Evolutionary conservation across 2,888 invertebrate species (phyloP), one percentile per base, ranked within the genome.

Genomic region (Euproctis similis): DNA sequence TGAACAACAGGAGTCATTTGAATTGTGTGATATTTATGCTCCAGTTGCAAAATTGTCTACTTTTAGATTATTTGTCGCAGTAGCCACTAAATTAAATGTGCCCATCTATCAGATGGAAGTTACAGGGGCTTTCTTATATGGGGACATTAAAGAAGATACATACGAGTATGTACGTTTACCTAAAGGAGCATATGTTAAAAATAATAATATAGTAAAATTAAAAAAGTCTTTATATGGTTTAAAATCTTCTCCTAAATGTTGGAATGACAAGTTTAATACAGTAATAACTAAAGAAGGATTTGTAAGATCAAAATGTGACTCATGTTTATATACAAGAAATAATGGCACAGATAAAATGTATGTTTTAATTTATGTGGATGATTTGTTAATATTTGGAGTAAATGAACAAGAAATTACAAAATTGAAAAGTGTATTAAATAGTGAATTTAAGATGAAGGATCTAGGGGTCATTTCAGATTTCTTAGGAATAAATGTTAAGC

Each of bases 401-500:
- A 14, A 14, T 14, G 14, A 14, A 14, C 6, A 14, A 4, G 14
- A 14, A 6, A 14, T 14, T 14, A 14, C 16, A 14, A 2, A 28
- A 14, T 10, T 33, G 5, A 33, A 26, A 16, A 8, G 2, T 23
- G 10, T 12, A 4, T 24, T 30, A 10, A 24, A 19, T 26, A 25
- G 21, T 14, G 22, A 34, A 25, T 38, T 38, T 31, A 18, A 31
- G 22, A 34, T 34, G 38, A 32, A 35, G 13, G 33, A 34, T 13
- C 9, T 34, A 9, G 36, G 39, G 1, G 20, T 33, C 6, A 22
- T 33, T 1, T 34, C 30, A 17, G 14, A 40, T 7, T 43, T 34
- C 17, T 16, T n/a, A n/a, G n/a, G n/a, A n/a, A n/a, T n/a, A n/a
- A n/a, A n/a, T n/a, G n/a, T n/a, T n/a, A n/a, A n/a, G 13, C 40